Base-by-base conservation (phyloP, 2,797 vertebrate species). In the Heliangelus exortis region DNA sequence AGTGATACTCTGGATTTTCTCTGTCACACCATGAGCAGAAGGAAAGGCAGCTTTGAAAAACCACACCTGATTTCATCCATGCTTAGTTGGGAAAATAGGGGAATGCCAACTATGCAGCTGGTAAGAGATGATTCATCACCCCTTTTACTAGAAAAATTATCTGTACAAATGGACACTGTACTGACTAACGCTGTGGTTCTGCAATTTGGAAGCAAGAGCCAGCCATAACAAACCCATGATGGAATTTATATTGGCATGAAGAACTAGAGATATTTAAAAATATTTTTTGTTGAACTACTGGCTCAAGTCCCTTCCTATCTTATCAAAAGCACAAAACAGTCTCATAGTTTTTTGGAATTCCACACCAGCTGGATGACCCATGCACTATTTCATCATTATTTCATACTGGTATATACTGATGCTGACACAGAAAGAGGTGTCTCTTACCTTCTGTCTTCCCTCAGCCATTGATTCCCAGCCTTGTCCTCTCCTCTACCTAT, bases 71-170 rank as follows among this genome's bases (percentile, higher is more conserved):
- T 50, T 89, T 91, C 53, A 90, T 83, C 92, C 63, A 96, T 12
- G 33, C 15, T 20, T 77, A 84, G 57, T 58, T 79, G 96, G 92
- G 71, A 97, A 97, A 94, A 94, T 2, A 88, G 93, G 94, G 94
- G 84, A 97, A 97, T 92, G 95, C 93, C 96, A 95, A 58, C 67
- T 82, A 80, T 3, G 15, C 39, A 87, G 81, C 34, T 3, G 3
- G 57, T 53, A 90, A 90, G 84, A 84, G 87, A 51, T 77, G 0
- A 89, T 90, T 96, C 88, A 90, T 59, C 14, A 16, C 63, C 84
- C 41, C 59, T 94, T 77, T 58, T 65, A 33, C 81, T 68, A 63
- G 74, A 89, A 94, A 90, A 34, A n/a, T 26, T n/a, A 80, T 43
- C 19, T 95, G 54, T 84, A 36, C 20, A 91, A 83, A 68, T 50